Evolutionary conservation across 2,797 vertebrate species (phyloP), one percentile per base, ranked within the genome.

Genomic region (Paedocypris micromegethes): DNA sequence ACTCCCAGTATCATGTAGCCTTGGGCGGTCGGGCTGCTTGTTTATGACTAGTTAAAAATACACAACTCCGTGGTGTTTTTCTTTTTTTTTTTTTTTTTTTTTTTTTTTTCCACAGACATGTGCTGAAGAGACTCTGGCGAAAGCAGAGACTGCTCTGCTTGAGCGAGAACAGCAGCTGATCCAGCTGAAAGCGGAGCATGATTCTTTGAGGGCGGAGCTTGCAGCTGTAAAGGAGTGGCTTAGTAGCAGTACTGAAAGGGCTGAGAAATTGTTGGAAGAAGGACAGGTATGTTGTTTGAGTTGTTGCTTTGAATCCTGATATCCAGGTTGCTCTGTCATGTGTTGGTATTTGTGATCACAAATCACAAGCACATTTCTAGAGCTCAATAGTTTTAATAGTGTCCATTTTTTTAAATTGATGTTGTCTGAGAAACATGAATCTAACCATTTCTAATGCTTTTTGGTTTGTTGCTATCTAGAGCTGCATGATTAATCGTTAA

Each of bases 121-220:
- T 74, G 86, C 89, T n/a, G 88, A 91, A 77, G 81, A 79, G 75
- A 89, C 88, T 3, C 78, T 90, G 74, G 87, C 86, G 46, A 89
- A 90, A 81, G 87, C 88, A 0, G 89, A 89, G 5, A 66, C 81
- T 68, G 87, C 85, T 49, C 77, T 90, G 65, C 84, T 82, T 72
- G 80, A 85, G 64, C 83, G 78, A 50, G 89, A 91, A 77, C 64
- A 77, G 7, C 86, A 90, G 70, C 72, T 90, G 0, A 6, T 47
- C 9, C 70, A 64, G 55, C 79, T 91, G 63, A 82, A 48, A 54
- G 70, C 58, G 9, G 86, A 89, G 58, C 81, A 87, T 72, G 80
- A 83, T 60, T 75, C 75, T 6, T 73, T 90, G 38, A 83, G 68
- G 65, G 75, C 71, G 0, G 89, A 91, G 82, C 84, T 91, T 43